These are phyloP conservation scores for Eupelmus urozonus DNA, from an alignment of 2,888 invertebrate species.

Conservation along the genomic window DNA sequence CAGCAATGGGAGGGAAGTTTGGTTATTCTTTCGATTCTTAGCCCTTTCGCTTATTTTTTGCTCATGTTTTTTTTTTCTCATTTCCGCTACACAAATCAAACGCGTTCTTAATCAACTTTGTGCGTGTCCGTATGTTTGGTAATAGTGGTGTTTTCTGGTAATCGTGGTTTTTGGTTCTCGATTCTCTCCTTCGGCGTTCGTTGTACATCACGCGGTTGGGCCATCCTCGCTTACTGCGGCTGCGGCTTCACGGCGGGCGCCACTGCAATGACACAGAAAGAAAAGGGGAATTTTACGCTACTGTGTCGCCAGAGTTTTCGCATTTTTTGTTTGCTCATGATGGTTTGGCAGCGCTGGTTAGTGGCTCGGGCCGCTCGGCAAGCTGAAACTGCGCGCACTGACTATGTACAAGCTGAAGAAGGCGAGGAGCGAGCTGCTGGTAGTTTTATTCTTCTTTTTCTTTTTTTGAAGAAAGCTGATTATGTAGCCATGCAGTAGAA, in stretches of 20 bases:
- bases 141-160: background rate
- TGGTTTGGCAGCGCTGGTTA: no score
- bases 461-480: no score
- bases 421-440: no score
- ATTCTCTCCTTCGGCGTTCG: conserved; percentile 36
- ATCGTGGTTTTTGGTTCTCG: background rate
- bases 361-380: conserved; percentile 2
- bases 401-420: no score
- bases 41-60: background rate
- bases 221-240: conserved; percentile 64
- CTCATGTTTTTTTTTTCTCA: background rate
- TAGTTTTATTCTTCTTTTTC: no score
- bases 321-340: conserved; percentile 58
- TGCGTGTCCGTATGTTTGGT: conserved; percentile 28
- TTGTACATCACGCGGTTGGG: background rate
- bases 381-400: background rate
- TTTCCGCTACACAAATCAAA: no score
- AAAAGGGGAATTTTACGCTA: conserved; percentile 51
- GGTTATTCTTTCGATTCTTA: conserved; percentile 1
- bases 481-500: no score
- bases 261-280: conserved; percentile 68
- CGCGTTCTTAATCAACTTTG: background rate
- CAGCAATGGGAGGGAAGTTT: background rate
- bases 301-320: conserved; percentile 24
- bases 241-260: conserved; percentile 67